Evolutionary conservation across 2,888 invertebrate genomes (phyloP).

Genomic region (Eudasyphora cyanicolor): DNA sequence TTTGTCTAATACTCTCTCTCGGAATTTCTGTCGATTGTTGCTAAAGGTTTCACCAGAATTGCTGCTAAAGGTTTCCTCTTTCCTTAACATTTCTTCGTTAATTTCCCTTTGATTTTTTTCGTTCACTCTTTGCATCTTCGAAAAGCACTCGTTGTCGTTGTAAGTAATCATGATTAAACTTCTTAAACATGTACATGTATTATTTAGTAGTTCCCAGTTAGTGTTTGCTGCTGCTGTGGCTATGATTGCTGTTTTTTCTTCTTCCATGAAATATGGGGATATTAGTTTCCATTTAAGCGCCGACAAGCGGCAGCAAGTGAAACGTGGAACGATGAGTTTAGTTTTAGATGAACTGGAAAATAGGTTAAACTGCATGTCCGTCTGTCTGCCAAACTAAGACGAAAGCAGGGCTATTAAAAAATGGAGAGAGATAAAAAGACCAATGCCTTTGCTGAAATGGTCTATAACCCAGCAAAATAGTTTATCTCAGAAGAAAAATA

Average conservation of each 20-base stretch:
- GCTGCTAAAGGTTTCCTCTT: slow-evolving; percentile 2
- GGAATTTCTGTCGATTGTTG: neutral
- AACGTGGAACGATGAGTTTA: neutral
- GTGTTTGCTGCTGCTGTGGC: neutral
- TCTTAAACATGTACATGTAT: slow-evolving; percentile 37
- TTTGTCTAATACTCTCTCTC: slow-evolving; percentile 32
- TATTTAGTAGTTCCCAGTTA: slow-evolving; percentile 34
- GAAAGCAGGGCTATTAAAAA: neutral
- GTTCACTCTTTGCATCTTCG: neutral
- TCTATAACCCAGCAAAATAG: neutral
- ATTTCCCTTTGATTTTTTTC: neutral
- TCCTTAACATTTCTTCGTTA: neutral
- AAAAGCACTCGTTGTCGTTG: neutral
- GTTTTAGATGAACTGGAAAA: slow-evolving; percentile 18
- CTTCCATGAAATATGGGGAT: slow-evolving; percentile 14
- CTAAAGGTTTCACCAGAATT: slow-evolving; percentile 10
- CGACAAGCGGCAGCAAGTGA: neutral
- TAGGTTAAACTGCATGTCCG: slow-evolving; percentile 58
- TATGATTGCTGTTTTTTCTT: neutral
- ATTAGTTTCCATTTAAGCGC: slow-evolving; percentile 3
- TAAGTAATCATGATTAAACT: slow-evolving; percentile 34
- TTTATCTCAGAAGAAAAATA: too few relatives aligned
- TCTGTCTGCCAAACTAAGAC: slow-evolving; percentile 39
- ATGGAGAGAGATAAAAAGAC: neutral
- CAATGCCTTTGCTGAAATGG: neutral